Evolutionary conservation across 2,113 vertebrate genomes (phyloP), one percentile per base, ranked within the genome.

Genomic region (Nibea albiflora): DNA sequence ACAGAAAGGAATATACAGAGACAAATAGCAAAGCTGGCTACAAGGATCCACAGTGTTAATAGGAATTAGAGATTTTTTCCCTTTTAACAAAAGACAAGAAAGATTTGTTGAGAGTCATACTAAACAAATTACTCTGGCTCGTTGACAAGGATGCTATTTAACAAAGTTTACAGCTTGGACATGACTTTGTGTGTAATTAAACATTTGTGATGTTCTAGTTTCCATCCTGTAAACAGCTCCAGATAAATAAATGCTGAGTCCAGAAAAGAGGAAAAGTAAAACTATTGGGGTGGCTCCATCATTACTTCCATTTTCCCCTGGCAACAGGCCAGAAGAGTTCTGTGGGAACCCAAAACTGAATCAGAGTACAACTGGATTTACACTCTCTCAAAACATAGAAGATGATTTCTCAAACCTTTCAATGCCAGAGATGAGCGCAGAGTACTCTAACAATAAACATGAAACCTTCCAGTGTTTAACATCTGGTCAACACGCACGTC

Each of bases 271-370:
- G 35, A 76, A 39, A 62, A 81, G 19, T 0, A 63, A 14, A 80
- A 71, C 58, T 68, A 11, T 70, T 87, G 70, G 17, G 31, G 53
- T 71, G 61, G 78, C 49, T 35, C 66, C 58, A 68, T 75, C 63
- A 86, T 39, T 52, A 10, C 49, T 54, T 79, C 16, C 50, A 81
- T 65, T 83, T 61, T 70, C 60, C 66, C 14, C 12, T 81, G 74
- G 85, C 85, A 68, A 47, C 3, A 42, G 61, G 73, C 81, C 90
- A 82, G 16, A 12, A 12, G 62, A 84, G 83, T 85, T 91, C 65
- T 86, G 80, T 93, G 90, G 85, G 86, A 93, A 94, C 85, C 68
- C 65, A 53, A 42, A 62, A 28, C 56, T 82, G 39, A 44, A 81
- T 44, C 19, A 66, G 42, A 47, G 22, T 19, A 69, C 0, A 46